phyloP scores from a whole-genome alignment of 2,113 vertebrate species.

The Triplophysa dalaica region DNA sequence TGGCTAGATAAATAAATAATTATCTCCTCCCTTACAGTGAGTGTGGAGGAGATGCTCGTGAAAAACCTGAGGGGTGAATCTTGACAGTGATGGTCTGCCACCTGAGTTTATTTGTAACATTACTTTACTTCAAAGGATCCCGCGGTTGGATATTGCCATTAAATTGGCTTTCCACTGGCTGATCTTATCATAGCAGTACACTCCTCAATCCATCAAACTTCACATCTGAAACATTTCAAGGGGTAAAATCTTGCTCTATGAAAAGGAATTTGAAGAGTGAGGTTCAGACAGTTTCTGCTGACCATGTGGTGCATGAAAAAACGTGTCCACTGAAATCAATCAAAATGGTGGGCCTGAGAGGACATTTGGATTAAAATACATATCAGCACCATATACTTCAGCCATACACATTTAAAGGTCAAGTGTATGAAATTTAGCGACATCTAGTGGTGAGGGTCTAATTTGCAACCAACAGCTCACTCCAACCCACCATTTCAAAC shows the following conservation, averaged over 20 bases:
- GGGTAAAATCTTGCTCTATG: constrained; percentile 36
- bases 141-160: constrained; percentile 62
- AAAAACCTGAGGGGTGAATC: constrained; percentile 17
- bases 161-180: constrained; percentile 62
- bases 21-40: background rate
- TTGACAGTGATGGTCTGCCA: constrained; percentile 13
- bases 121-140: constrained; percentile 60
- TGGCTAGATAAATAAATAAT: constrained; percentile 24
- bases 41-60: background rate
- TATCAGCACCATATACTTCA: background rate
- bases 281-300: constrained; percentile 2
- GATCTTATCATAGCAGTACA: constrained; percentile 64
- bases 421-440: too few relatives aligned
- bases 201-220: constrained; percentile 58
- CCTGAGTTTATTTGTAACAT: constrained; percentile 34
- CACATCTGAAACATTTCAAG: constrained; percentile 70
- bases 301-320: constrained; percentile 14
- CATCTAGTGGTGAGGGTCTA: too few relatives aligned
- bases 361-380: background rate
- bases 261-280: constrained; percentile 35
- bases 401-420: background rate
- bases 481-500: too few relatives aligned
- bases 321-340: background rate
- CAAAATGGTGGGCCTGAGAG: background rate
- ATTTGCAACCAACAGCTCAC: too few relatives aligned